phyloP scores from a whole-genome alignment of 2,797 vertebrate genomes.

The Mustela erminea region DNA sequence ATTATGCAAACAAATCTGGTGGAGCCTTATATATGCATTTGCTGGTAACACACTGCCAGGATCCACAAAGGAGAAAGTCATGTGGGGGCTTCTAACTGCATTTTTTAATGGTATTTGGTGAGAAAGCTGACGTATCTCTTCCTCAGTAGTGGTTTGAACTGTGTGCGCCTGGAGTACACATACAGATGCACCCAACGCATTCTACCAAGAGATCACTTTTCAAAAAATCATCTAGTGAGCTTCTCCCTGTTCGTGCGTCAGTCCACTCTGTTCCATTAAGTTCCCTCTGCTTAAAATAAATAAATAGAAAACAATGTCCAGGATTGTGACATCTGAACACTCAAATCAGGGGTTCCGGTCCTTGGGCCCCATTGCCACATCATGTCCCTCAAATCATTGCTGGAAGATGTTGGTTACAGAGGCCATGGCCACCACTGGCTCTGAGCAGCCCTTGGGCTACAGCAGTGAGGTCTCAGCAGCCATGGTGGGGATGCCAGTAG shows the following conservation, averaged over 20 bases:
- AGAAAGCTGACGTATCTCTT: background rate
- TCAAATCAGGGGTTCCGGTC: background rate
- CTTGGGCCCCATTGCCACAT: background rate
- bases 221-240: background rate
- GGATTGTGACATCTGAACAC: background rate
- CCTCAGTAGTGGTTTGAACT: background rate
- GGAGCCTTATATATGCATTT: background rate
- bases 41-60: background rate
- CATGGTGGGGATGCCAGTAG: background rate
- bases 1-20: background rate
- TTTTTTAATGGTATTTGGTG: background rate
- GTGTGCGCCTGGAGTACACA: background rate
- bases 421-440: background rate
- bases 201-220: background rate
- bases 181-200: background rate
- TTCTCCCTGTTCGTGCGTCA: background rate
- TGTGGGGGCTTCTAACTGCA: background rate
- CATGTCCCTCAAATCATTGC: background rate
- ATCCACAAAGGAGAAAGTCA: background rate
- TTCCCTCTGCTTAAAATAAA: slow-evolving; percentile 1
- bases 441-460: background rate
- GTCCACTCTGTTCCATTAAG: background rate
- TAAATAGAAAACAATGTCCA: background rate
- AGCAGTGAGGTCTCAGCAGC: background rate
- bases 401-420: background rate